These are phyloP conservation scores for Xenopus tropicalis DNA, from an alignment of 2,113 vertebrate genomes.

Conservation along the genomic window UCB_Xtro_10.0 CM004448.2:67877001-67877500, in stretches of 20 bases:
- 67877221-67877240: conserved; percentile 44
- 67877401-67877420: conserved; percentile 48
- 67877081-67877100: background rate
- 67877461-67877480: conserved; percentile 51
- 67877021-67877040: too few relatives aligned
- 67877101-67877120: background rate
- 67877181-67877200: conserved; percentile 37
- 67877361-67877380: conserved; percentile 48
- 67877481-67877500: conserved; percentile 48
- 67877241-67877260: conserved; percentile 51
- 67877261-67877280: conserved; percentile 69
- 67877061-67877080: background rate
- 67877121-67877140: conserved; percentile 9
- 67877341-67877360: conserved; percentile 44
- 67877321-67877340: conserved; percentile 68
- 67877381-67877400: conserved; percentile 60
- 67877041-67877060: too few relatives aligned
- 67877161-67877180: conserved; percentile 40
- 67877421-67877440: conserved; percentile 50
- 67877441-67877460: conserved; percentile 64
- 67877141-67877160: conserved; percentile 24
- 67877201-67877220: background rate
- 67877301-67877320: conserved; percentile 66
- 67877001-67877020: too few relatives aligned
- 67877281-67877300: conserved; percentile 53